Evolutionary conservation across 2,888 invertebrate species (phyloP).

Genomic region (Lycia hirtaria): DNA sequence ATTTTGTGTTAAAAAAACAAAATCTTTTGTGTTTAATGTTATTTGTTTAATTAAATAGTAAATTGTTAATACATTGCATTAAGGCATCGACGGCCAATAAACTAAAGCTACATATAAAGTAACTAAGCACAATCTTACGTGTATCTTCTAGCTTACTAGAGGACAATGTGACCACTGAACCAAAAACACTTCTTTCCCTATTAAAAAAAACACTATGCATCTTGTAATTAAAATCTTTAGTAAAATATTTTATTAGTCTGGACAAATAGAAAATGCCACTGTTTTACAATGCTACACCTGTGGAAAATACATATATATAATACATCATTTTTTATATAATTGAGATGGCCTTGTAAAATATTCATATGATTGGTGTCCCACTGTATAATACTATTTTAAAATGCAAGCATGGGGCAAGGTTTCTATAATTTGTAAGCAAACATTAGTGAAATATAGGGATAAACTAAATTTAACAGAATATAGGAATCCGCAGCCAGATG

Average conservation of each 20-base stretch:
- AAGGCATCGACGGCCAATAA: constrained; percentile 65
- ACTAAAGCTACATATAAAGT: constrained; percentile 65
- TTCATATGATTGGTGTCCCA: no score
- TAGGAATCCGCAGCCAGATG: no score
- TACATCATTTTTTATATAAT: not conserved
- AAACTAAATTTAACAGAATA: no score
- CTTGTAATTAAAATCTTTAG: not conserved
- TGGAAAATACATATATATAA: not conserved
- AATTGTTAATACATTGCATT: constrained; percentile 70
- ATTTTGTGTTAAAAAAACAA: constrained; percentile 37
- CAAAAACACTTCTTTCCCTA: constrained; percentile 17
- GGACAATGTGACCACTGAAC: constrained; percentile 26
- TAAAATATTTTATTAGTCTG: not conserved
- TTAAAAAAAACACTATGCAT: not conserved
- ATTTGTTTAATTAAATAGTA: constrained; percentile 60
- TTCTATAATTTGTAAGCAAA: no score
- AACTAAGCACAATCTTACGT: constrained; percentile 56
- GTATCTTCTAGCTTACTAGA: constrained; percentile 63
- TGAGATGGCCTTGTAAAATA: no score
- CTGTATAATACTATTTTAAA: no score
- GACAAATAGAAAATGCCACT: not conserved
- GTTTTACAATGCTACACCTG: not conserved
- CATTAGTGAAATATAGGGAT: no score
- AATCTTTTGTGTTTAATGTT: constrained; percentile 42
- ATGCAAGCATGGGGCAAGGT: no score